A percentile compares a stretch with the other conserved stretches of the same genome.
Conservation (phyloP, 1,140 invertebrate genomes). For the Drosophila seguyi region DNA sequence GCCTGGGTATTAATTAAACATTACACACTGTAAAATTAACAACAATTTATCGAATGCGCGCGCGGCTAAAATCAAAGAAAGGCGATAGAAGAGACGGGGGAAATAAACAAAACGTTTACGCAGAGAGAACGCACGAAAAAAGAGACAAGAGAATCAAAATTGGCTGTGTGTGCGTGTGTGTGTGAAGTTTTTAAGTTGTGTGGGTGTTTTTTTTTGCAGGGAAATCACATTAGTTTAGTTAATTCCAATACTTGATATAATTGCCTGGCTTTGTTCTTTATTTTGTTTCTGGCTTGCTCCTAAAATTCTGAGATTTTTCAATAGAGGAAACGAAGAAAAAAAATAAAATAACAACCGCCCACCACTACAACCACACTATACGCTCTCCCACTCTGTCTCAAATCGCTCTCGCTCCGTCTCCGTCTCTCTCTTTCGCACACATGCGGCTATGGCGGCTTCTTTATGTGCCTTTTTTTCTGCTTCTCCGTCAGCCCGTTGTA, state of each 20-base stretch:
- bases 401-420: conserved; percentile 17
- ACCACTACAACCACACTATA: conserved; percentile 52
- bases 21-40: conserved; percentile 69
- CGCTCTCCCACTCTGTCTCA: conserved; percentile 38
- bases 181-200: conserved; percentile 2
- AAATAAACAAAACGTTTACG: conserved; percentile 45
- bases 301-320: conserved; percentile 38
- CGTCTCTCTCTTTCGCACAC: conserved; percentile 51
- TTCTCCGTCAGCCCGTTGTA: conserved; percentile 41
- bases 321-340: conserved; percentile 11
- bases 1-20: conserved; percentile 39
- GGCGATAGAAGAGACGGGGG: conserved; percentile 18
- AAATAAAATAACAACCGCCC: conserved; percentile 46
- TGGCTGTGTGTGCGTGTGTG: conserved; percentile 17
- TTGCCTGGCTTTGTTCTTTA: neutral
- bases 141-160: conserved; percentile 59
- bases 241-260: neutral
- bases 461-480: conserved; percentile 67
- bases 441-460: conserved; percentile 69
- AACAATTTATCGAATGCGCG: conserved; percentile 71
- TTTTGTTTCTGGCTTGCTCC: conserved; percentile 24
- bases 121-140: conserved; percentile 47
- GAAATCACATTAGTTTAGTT: conserved; percentile 13
- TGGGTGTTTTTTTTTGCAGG: conserved; percentile 15
- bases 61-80: conserved; percentile 78